Evolutionary conservation across 1,140 invertebrate species (phyloP), one percentile per base, ranked within the genome.

Genomic region (Frieseomelitta varia): DNA sequence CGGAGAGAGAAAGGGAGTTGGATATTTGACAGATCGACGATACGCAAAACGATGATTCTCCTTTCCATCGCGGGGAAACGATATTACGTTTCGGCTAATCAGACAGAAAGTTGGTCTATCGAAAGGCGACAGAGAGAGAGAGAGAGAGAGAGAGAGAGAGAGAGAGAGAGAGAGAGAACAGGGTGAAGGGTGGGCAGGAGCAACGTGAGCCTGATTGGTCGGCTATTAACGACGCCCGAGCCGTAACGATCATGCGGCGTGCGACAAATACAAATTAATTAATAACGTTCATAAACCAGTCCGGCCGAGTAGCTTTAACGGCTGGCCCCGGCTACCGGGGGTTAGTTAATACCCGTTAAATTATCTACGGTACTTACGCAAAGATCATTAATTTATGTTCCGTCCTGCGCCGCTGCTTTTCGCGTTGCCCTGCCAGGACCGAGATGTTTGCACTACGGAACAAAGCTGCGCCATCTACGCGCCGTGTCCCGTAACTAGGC

Each of bases 241-340:
- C 76, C 76, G 27, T 89, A 87, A 90, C 85, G 88, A 90, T 93
- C 88, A 84, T 61, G 80, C 63, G 84, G 84, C 79, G 79, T 56
- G 73, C 85, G 88, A 87, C 81, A 88, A 91, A 90, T 90, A 90
- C 81, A 90, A 90, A 90, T 90, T 90, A 90, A 90, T 90, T 90
- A 90, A 90, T 90, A 90, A 90, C 86, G 81, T 84, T 90, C 89
- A 88, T 90, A 86, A 90, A 90, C 77, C 88, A 87, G 80, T 88
- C 72, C 75, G 69, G 68, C 81, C 47, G 79, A 83, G 81, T 84
- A 81, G 89, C 86, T 90, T 89, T 90, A 90, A 85, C 88, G 84
- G 86, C 65, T 71, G 65, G 69, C 72, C 73, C 68, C 56, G 69
- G 71, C 63, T 39, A 61, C 63, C 51, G 78, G 61, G 76, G 81